A percentile compares a stretch with the other conserved stretches of the same genome.
Evolutionary conservation across 1,140 invertebrate species (phyloP).

Genomic region (Drosophila ananassae): DNA sequence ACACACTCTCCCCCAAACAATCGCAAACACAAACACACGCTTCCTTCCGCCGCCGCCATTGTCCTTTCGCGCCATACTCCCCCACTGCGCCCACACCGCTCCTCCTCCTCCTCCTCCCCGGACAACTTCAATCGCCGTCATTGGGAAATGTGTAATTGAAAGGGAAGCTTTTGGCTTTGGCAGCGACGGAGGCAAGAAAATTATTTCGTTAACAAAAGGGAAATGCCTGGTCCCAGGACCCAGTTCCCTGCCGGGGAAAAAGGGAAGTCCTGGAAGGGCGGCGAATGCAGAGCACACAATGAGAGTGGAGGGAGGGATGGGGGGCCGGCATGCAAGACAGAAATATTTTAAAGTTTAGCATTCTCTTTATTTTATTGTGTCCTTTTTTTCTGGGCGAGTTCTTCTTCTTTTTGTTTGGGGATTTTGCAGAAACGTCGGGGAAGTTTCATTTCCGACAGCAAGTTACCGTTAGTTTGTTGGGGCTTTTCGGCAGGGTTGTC

Average conservation of each 20-base stretch:
- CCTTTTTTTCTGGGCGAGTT: slow-evolving; percentile 10
- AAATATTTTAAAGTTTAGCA: slow-evolving; percentile 78
- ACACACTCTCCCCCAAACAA: slow-evolving; percentile 4
- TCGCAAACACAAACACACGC: slow-evolving; percentile 36
- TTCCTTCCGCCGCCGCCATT: slow-evolving; percentile 70
- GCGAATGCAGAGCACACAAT: slow-evolving; percentile 40
- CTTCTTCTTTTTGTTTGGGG: slow-evolving; percentile 18
- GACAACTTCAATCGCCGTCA: slow-evolving; percentile 41
- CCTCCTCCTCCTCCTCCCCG: background rate
- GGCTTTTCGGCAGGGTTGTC: slow-evolving; percentile 70
- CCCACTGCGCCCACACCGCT: background rate
- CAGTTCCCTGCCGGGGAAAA: background rate
- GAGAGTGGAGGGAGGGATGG: slow-evolving; percentile 7
- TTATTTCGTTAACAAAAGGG: slow-evolving; percentile 83
- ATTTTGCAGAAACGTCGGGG: slow-evolving; percentile 62
- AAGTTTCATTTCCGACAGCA: slow-evolving; percentile 82
- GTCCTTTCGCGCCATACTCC: slow-evolving; percentile 67
- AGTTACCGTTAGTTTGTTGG: slow-evolving; percentile 77
- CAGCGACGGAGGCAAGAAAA: slow-evolving; percentile 69
- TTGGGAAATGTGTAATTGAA: slow-evolving; percentile 82
- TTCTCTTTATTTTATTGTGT: slow-evolving; percentile 33
- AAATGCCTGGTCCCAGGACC: slow-evolving; percentile 31
- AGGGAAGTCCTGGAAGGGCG: slow-evolving; percentile 1
- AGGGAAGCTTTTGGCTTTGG: slow-evolving; percentile 81
- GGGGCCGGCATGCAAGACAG: slow-evolving; percentile 45